These are phyloP conservation scores for Sebastes reedi DNA, from an alignment of 2,797 vertebrate genomes.

Conservation along the genomic window DNA sequence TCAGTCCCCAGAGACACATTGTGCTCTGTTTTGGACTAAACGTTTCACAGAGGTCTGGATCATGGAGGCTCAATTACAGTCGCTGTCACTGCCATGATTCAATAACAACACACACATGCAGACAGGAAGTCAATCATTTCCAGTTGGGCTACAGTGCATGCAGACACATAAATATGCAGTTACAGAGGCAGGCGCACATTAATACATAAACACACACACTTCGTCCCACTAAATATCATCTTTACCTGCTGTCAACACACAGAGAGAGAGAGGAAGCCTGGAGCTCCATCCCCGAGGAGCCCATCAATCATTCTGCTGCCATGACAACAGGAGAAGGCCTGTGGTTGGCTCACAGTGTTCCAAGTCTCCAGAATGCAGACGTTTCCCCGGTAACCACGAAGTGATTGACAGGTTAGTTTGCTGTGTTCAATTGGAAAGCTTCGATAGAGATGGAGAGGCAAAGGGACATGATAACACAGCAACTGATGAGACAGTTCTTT, in stretches of 20 bases:
- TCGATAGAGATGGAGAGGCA: neutral
- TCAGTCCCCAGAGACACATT: conserved; percentile 49
- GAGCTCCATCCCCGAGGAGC: conserved; percentile 6
- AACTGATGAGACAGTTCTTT: neutral
- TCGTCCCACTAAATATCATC: neutral
- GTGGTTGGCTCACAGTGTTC: neutral
- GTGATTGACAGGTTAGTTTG: conserved; percentile 1
- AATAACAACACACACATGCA: conserved; percentile 3
- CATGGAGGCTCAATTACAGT: conserved; percentile 41
- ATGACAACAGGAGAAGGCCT: conserved; percentile 8
- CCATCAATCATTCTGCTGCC: conserved; percentile 49
- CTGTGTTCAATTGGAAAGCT: neutral
- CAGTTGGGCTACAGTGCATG: neutral
- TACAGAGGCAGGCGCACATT: neutral
- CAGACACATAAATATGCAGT: neutral
- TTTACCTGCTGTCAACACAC: conserved; percentile 34
- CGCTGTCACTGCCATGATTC: conserved; percentile 23
- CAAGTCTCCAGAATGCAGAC: neutral
- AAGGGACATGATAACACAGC: neutral
- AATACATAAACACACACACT: neutral
- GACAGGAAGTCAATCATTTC: neutral
- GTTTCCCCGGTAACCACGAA: neutral
- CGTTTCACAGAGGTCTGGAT: conserved; percentile 39
- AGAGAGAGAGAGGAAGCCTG: neutral
- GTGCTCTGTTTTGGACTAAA: conserved; percentile 6